Conservation (phyloP, 1,140 invertebrate species). For the Macrotrachela quadricornifera region DNA sequence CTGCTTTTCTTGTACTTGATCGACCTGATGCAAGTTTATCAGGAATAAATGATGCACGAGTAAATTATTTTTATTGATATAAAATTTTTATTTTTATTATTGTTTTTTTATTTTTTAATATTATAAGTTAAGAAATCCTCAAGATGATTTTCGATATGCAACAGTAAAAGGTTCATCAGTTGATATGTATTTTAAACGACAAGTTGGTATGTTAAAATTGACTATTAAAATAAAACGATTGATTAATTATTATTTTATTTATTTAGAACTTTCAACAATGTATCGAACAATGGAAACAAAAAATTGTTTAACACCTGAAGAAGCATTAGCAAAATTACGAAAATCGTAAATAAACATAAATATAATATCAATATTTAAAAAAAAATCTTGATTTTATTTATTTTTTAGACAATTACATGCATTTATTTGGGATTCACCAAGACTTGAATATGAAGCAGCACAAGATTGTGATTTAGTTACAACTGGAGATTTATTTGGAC, state of each 20-base stretch:
- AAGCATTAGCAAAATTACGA: constrained; percentile 79
- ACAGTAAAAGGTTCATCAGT: constrained; percentile 83
- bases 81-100: too few species aligned
- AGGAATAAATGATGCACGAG: constrained; percentile 89
- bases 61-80: constrained; percentile 30
- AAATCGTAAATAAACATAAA: constrained; percentile 43
- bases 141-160: constrained; percentile 91
- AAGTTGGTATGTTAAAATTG: constrained; percentile 13
- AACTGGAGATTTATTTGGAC: constrained; percentile 83
- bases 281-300: constrained; percentile 94
- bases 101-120: constrained; percentile 7
- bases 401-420: constrained; percentile 61
- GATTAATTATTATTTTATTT: too few species aligned
- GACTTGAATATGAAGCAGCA: constrained; percentile 88
- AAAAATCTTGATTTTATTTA: constrained; percentile 25
- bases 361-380: constrained; percentile 8
- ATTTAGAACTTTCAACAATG: constrained; percentile 77
- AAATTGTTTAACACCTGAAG: constrained; percentile 76
- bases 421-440: constrained; percentile 95
- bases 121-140: constrained; percentile 83
- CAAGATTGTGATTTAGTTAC: constrained; percentile 90
- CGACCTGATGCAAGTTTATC: constrained; percentile 85
- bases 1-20: constrained; percentile 89
- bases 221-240: too few species aligned
- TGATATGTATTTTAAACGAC: constrained; percentile 35